phyloP scores from a whole-genome alignment of 2,888 invertebrate species.

The Agonopterix heracliana region DNA sequence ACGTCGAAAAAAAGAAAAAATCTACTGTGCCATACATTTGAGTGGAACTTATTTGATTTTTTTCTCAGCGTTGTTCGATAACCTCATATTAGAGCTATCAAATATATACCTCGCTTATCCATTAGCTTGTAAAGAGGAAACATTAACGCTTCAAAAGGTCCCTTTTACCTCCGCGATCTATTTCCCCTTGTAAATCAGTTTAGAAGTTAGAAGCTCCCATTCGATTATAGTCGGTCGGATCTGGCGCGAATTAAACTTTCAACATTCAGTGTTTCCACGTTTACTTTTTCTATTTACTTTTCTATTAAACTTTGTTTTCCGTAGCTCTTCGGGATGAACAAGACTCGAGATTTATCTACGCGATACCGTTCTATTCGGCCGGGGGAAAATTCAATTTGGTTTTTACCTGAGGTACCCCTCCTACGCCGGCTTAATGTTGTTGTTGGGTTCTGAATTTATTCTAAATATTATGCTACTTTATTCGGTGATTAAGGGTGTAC shows the following conservation, averaged over 20 bases:
- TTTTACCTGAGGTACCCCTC: constrained; percentile 66
- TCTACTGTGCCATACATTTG: no score
- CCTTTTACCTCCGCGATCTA: no score
- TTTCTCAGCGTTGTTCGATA: no score
- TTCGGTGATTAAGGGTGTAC: no score
- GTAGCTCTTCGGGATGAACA: constrained; percentile 56
- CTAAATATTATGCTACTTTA: background rate
- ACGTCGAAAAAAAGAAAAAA: no score
- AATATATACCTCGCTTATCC: no score
- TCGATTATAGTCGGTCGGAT: constrained; percentile 19
- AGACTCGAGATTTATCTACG: constrained; percentile 67
- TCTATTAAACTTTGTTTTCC: constrained; percentile 70
- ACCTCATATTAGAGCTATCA: no score
- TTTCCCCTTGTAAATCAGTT: no score
- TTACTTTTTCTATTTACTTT: constrained; percentile 67
- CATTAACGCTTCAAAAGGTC: no score
- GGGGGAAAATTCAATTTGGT: constrained; percentile 71
- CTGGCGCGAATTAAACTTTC: constrained; percentile 55
- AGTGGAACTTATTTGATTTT: no score
- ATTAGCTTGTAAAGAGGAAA: no score
- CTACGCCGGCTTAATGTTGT: constrained; percentile 53
- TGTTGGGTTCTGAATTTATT: constrained; percentile 31
- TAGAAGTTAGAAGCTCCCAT: no score
- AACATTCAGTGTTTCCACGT: constrained; percentile 57
- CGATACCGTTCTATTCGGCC: constrained; percentile 66